phyloP scores from a whole-genome alignment of 2,113 vertebrate species.

The Lepidothrix coronata region DNA sequence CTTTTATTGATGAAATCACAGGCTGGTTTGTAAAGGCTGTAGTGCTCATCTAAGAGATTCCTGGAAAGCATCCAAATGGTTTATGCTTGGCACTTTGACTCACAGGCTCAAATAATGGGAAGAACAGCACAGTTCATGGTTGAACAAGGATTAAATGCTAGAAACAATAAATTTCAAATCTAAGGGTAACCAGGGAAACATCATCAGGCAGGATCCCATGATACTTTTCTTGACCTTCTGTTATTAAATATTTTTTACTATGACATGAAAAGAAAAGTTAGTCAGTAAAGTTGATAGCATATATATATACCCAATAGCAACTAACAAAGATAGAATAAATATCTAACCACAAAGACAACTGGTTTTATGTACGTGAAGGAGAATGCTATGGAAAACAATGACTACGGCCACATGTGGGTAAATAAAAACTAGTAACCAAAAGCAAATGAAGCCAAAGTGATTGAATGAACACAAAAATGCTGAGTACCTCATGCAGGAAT shows the following conservation, averaged over 20 bases:
- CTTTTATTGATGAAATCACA: background rate
- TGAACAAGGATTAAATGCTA: background rate
- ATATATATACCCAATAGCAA: background rate
- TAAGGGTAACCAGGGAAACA: background rate
- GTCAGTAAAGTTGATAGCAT: background rate
- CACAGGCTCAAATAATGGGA: background rate
- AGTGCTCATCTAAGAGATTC: background rate
- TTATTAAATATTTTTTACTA: background rate
- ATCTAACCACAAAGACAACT: background rate
- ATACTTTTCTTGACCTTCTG: background rate
- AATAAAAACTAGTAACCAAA: background rate
- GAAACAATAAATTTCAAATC: background rate
- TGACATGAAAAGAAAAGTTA: background rate
- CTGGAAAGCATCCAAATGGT: background rate
- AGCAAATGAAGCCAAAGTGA: background rate
- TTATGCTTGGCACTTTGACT: background rate
- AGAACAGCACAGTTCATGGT: background rate
- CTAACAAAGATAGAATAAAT: background rate
- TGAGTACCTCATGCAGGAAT: background rate
- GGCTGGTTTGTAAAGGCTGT: background rate
- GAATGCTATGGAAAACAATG: background rate
- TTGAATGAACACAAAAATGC: background rate
- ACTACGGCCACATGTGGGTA: background rate
- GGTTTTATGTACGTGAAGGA: background rate
- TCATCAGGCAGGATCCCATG: background rate